Evolutionary conservation across 2,797 vertebrate genomes (phyloP).

Genomic region (Chelidonichthys spinosus): DNA sequence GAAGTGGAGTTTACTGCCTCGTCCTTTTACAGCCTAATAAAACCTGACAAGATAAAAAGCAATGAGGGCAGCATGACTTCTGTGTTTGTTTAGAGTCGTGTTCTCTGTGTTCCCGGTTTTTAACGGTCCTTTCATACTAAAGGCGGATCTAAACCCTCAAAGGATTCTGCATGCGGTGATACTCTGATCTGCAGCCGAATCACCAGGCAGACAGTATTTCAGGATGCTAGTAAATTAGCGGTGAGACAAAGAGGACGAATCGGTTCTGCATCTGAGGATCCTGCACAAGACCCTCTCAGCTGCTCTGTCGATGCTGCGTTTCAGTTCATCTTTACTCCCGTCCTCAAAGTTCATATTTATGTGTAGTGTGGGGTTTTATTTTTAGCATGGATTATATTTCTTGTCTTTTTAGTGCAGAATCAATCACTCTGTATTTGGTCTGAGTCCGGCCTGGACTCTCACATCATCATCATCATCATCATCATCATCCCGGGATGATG

Average conservation of each 20-base stretch:
- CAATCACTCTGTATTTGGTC: neutral
- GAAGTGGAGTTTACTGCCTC: too few relatives aligned
- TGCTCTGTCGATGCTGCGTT: conserved; percentile 21
- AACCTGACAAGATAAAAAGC: conserved; percentile 22
- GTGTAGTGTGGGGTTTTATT: neutral
- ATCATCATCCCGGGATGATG: conserved; percentile 33
- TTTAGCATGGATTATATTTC: conserved; percentile 27
- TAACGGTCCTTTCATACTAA: conserved; percentile 40
- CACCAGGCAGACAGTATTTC: conserved; percentile 49
- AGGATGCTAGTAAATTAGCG: conserved; percentile 63
- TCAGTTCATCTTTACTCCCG: too few relatives aligned
- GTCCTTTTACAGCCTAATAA: neutral
- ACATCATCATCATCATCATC: conserved; percentile 30
- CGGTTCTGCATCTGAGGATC: conserved; percentile 43
- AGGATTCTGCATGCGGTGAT: conserved; percentile 40
- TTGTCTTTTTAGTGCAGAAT: conserved; percentile 42
- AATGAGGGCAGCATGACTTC: conserved; percentile 35
- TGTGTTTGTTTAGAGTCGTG: conserved; percentile 30
- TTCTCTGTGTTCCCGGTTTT: neutral
- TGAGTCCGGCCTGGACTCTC: conserved; percentile 36
- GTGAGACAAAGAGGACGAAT: conserved; percentile 43
- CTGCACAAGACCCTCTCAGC: conserved; percentile 20
- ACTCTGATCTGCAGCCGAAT: conserved; percentile 68
- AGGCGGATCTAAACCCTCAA: conserved; percentile 39
- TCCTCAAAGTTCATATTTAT: neutral